Conservation (phyloP, 2,113 vertebrate species). For the Empidonax traillii region DNA sequence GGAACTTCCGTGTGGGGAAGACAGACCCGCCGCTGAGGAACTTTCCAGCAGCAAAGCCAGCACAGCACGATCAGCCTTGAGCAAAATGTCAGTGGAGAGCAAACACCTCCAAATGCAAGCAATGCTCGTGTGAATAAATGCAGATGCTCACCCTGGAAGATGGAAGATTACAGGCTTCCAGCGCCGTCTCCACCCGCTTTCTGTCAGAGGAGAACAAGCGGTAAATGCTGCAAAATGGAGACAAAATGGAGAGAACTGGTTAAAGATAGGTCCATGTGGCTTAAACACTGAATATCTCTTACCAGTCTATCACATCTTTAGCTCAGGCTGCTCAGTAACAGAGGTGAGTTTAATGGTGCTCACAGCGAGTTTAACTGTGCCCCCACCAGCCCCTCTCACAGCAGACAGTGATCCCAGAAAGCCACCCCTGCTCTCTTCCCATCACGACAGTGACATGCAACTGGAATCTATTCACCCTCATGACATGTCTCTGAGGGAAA, state of each 20-base stretch:
- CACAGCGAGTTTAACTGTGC: not conserved
- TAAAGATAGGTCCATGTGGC: not conserved
- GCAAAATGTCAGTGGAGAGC: not conserved
- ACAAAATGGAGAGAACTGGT: not conserved
- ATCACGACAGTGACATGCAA: accelerated
- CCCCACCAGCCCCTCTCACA: not conserved
- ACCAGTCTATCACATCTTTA: not conserved
- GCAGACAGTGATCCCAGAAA: not conserved
- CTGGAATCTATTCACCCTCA: not conserved
- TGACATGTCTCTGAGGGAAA: not conserved
- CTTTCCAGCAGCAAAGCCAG: not conserved
- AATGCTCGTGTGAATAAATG: not conserved
- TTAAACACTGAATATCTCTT: not conserved
- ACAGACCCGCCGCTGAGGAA: not conserved
- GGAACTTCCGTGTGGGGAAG: not conserved
- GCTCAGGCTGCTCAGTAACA: not conserved
- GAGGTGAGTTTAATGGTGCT: not conserved
- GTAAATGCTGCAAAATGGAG: slow-evolving; percentile 82
- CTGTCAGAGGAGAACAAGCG: slow-evolving; percentile 94
- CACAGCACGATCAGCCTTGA: not conserved
- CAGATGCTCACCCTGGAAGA: slow-evolving; percentile 88
- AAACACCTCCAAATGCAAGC: not conserved
- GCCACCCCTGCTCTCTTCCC: not conserved
- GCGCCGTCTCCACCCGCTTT: slow-evolving; percentile 90
- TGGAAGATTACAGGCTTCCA: slow-evolving; percentile 93